A percentile compares a stretch with the other conserved stretches of the same genome.
Conservation (phyloP, 2,113 vertebrate genomes). For the Solenodon paradoxus region DNA sequence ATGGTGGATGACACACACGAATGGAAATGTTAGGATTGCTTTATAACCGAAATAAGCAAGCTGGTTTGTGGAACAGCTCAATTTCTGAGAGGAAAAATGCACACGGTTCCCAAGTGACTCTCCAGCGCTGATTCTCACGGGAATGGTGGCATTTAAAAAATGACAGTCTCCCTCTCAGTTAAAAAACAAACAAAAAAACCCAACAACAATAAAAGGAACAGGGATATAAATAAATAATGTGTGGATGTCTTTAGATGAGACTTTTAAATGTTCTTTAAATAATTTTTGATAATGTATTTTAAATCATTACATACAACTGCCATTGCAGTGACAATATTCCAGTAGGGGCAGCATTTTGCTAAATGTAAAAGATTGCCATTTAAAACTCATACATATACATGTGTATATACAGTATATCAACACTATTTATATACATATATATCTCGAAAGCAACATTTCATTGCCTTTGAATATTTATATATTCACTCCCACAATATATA, state of each 20-base stretch:
- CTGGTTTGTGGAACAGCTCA: not conserved
- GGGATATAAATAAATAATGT: slow-evolving; percentile 77
- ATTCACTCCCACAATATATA: slow-evolving; percentile 74
- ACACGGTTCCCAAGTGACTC: not conserved
- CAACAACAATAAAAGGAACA: slow-evolving; percentile 55
- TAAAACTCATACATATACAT: slow-evolving; percentile 82
- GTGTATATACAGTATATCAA: slow-evolving; percentile 84
- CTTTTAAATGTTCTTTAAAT: slow-evolving; percentile 82
- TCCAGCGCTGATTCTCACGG: slow-evolving; percentile 36
- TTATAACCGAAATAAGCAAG: slow-evolving; percentile 40
- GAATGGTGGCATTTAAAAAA: not conserved
- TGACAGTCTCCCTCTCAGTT: slow-evolving; percentile 70
- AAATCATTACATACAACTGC: slow-evolving; percentile 81
- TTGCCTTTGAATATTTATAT: slow-evolving; percentile 74
- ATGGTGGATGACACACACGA: slow-evolving; percentile 64
- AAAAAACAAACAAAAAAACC: slow-evolving; percentile 67
- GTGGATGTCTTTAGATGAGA: slow-evolving; percentile 81
- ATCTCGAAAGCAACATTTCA: slow-evolving; percentile 77
- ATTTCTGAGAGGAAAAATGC: not conserved
- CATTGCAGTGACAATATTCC: slow-evolving; percentile 78
- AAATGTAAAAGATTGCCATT: slow-evolving; percentile 81
- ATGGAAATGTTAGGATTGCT: slow-evolving; percentile 57
- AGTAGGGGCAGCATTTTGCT: slow-evolving; percentile 82
- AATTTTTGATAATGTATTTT: slow-evolving; percentile 81
- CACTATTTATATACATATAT: slow-evolving; percentile 84